Percentiles rank a stretch among this genome's conserved stretches.
These are phyloP conservation scores for Ctena decussata DNA, from an alignment of 2,888 invertebrate species.

Conservation along the genomic window DNA sequence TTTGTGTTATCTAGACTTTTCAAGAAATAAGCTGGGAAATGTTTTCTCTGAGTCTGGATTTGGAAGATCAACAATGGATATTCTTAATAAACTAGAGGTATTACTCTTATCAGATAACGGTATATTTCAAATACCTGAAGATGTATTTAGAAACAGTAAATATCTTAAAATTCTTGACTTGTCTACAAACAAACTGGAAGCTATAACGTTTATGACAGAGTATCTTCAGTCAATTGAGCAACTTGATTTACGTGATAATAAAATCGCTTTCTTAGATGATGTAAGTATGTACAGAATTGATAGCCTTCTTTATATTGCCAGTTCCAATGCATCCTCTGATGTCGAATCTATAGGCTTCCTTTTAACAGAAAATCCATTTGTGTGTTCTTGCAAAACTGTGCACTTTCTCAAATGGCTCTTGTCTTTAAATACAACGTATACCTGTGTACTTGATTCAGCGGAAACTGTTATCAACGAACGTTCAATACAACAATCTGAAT, in stretches of 20 bases:
- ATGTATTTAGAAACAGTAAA: neutral
- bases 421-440: neutral
- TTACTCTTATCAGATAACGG: neutral
- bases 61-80: neutral
- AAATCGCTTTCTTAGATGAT: neutral
- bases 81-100: neutral
- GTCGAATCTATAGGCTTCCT: no score
- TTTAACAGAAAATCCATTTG: neutral
- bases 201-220: neutral
- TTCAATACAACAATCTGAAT: neutral
- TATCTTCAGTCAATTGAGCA: neutral
- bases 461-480: neutral
- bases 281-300: neutral
- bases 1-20: neutral
- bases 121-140: neutral
- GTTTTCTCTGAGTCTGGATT: neutral
- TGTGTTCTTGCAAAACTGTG: neutral
- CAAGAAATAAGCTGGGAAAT: neutral
- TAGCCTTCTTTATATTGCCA: no score
- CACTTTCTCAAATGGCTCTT: neutral
- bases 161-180: neutral
- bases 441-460: neutral
- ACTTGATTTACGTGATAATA: neutral
- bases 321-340: no score
- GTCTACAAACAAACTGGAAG: neutral